Evolutionary conservation across 2,797 vertebrate genomes (phyloP).

Genomic region (Ara ararauna): DNA sequence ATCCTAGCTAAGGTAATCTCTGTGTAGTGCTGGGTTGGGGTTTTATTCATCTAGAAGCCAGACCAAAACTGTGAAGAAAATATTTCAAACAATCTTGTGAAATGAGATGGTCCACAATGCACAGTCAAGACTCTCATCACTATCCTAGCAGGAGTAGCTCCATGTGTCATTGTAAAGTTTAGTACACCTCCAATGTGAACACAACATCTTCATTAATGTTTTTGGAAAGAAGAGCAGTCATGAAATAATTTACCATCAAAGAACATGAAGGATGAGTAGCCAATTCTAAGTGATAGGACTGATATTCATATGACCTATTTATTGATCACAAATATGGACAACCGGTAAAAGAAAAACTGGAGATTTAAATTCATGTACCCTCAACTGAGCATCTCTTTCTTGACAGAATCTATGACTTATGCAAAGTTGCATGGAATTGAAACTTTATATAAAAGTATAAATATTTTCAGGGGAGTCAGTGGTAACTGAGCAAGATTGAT

Average conservation of each 20-base stretch:
- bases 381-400: neutral
- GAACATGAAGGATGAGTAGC: neutral
- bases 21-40: neutral
- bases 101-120: neutral
- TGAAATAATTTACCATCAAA: neutral
- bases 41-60: neutral
- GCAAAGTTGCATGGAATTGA: neutral
- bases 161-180: neutral
- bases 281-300: neutral
- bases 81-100: neutral
- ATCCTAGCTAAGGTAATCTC: neutral
- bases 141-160: neutral
- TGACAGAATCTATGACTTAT: neutral
- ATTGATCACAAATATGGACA: neutral
- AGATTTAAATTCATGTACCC: neutral
- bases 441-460: neutral
- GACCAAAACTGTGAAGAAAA: neutral
- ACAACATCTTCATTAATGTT: neutral
- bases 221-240: neutral
- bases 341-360: neutral
- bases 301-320: neutral
- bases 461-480: neutral
- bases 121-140: neutral
- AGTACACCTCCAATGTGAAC: fast-evolving
- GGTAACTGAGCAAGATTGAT: neutral